These are phyloP conservation scores for Nemapogon koenigi DNA, from an alignment of 2,888 invertebrate genomes.

Conservation along the genomic window DNA sequence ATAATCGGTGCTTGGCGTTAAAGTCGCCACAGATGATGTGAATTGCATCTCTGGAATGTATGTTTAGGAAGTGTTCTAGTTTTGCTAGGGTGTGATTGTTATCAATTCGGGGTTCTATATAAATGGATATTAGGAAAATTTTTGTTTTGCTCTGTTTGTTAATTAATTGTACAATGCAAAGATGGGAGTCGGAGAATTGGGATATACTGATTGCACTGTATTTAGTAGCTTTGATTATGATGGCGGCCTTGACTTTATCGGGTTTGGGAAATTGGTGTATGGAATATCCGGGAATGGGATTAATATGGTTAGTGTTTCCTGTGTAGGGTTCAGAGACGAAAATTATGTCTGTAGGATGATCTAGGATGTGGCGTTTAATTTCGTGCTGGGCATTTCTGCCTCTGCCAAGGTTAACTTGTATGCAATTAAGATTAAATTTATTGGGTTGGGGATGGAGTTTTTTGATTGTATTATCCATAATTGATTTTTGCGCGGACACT, in stretches of 20 bases:
- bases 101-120: slow-evolving; percentile 16
- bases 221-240: not conserved
- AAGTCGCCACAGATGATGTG: slow-evolving; percentile 15
- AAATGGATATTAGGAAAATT: slow-evolving; percentile 10
- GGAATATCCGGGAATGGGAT: slow-evolving; percentile 8
- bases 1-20: slow-evolving; percentile 16
- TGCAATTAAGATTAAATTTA: no score
- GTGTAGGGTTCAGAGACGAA: slow-evolving; percentile 14
- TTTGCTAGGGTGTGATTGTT: slow-evolving; percentile 1
- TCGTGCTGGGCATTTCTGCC: no score
- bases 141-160: not conserved
- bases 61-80: slow-evolving; percentile 11
- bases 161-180: slow-evolving; percentile 8
- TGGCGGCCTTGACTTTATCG: slow-evolving; percentile 5
- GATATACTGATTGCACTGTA: slow-evolving; percentile 10
- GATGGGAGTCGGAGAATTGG: slow-evolving; percentile 11
- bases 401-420: no score
- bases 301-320: slow-evolving; percentile 7
- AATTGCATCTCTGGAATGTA: not conserved
- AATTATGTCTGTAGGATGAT: no score
- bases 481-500: no score
- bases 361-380: no score
- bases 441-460: not conserved
- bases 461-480: no score
- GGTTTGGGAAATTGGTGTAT: slow-evolving; percentile 11